Conservation (phyloP, 2,797 vertebrate genomes). For the Bovichtus diacanthus region DNA sequence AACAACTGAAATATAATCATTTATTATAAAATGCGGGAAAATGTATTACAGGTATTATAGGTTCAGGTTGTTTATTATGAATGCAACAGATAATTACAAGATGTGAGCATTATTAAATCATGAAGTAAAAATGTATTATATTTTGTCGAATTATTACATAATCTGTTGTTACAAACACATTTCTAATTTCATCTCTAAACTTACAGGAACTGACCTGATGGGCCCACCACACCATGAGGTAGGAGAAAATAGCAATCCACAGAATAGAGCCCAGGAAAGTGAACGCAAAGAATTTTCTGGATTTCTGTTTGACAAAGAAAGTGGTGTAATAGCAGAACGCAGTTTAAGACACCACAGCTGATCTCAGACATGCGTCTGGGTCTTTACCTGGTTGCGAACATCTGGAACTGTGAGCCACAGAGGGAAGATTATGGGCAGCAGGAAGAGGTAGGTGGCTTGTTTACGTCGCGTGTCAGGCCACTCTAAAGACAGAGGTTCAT, state of each 20-base stretch:
- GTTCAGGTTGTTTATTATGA: too few relatives aligned
- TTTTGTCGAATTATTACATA: too few relatives aligned
- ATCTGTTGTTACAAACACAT: background rate
- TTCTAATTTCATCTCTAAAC: background rate
- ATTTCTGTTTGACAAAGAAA: slow-evolving; percentile 83
- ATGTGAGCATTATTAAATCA: too few relatives aligned
- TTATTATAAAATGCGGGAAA: too few relatives aligned
- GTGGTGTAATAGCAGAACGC: background rate
- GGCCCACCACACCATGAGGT: slow-evolving; percentile 99
- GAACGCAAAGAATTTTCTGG: slow-evolving; percentile 87
- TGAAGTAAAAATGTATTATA: too few relatives aligned
- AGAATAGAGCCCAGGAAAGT: slow-evolving; percentile 94
- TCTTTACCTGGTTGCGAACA: slow-evolving; percentile 91
- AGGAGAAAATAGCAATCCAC: slow-evolving; percentile 95
- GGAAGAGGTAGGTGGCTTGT: slow-evolving; percentile 92
- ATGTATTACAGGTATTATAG: too few relatives aligned
- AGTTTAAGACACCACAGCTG: background rate
- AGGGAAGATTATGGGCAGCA: slow-evolving; percentile 94
- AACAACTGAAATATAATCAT: too few relatives aligned
- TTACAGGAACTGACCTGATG: slow-evolving; percentile 89
- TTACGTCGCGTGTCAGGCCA: slow-evolving; percentile 92
- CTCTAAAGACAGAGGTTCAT: slow-evolving; percentile 92
- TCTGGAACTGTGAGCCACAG: slow-evolving; percentile 96
- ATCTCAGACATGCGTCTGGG: background rate
- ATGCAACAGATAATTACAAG: too few relatives aligned